These are phyloP conservation scores for Lethenteron reissneri DNA, from an alignment of 2,113 vertebrate genomes.

Conservation along the genomic window DNA sequence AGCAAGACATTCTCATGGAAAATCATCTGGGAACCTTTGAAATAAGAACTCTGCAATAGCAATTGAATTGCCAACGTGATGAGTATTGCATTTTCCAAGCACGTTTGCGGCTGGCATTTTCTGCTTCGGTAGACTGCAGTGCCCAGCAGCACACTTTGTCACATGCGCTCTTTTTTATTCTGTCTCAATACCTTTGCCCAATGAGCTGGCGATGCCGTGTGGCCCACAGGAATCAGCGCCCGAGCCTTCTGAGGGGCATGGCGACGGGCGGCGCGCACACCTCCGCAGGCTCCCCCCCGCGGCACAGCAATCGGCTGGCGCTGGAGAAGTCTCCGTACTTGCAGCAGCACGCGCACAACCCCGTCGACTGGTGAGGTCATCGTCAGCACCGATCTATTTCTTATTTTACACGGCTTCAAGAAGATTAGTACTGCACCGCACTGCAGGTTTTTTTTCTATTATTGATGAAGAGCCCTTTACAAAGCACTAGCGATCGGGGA, in stretches of 20 bases:
- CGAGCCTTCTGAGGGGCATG: conserved; percentile 25
- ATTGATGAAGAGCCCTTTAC: too few species aligned
- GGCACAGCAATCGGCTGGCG: conserved; percentile 39
- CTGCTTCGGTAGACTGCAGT: background rate
- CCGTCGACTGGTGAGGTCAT: conserved; percentile 57
- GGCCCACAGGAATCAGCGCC: conserved; percentile 7
- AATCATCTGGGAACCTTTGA: too few species aligned
- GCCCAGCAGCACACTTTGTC: background rate
- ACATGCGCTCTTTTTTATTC: background rate
- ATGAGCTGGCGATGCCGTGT: background rate
- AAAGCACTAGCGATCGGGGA: too few species aligned
- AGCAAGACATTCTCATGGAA: too few species aligned
- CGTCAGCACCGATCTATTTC: too few species aligned
- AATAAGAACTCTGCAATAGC: too few species aligned
- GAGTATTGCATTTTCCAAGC: background rate
- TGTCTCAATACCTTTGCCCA: background rate
- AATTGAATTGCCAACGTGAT: background rate
- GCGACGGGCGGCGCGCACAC: conserved; percentile 26
- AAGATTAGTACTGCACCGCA: too few species aligned
- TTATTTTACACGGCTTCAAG: too few species aligned
- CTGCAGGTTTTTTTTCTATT: too few species aligned
- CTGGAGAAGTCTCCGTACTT: conserved; percentile 61
- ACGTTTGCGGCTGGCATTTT: background rate
- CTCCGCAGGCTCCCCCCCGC: conserved; percentile 8
- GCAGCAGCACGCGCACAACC: conserved; percentile 73